phyloP scores from a whole-genome alignment of 2,797 vertebrate species.

The Tapirus indicus region DNA sequence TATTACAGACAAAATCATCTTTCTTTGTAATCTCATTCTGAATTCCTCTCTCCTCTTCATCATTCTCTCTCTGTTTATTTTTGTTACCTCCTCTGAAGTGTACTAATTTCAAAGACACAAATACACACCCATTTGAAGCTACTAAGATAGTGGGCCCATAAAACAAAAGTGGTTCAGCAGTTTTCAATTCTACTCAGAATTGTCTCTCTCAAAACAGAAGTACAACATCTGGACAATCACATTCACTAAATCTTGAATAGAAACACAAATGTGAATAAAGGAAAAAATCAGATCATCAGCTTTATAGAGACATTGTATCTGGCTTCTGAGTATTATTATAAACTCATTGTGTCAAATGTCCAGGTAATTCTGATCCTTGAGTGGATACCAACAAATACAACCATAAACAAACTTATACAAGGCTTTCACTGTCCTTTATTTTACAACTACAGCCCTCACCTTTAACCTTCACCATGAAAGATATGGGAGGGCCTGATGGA shows the following conservation, averaged over 20 bases:
- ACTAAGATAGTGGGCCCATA: neutral
- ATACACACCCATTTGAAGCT: neutral
- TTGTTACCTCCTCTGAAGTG: neutral
- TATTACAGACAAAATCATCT: neutral
- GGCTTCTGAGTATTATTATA: neutral
- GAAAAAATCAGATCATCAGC: neutral
- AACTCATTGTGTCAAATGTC: neutral
- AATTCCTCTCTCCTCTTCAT: neutral
- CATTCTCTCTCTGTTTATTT: neutral
- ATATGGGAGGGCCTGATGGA: neutral
- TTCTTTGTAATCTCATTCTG: neutral
- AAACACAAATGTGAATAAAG: neutral
- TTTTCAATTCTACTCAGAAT: neutral
- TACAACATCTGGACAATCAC: neutral
- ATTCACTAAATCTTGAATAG: neutral
- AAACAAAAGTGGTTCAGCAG: neutral
- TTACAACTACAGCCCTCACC: neutral
- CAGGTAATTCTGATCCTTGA: neutral
- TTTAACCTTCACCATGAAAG: neutral
- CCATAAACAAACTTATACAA: neutral
- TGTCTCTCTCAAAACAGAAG: neutral
- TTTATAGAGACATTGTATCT: neutral
- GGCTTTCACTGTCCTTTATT: neutral
- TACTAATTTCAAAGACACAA: neutral
- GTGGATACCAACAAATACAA: neutral